A percentile compares a stretch with the other conserved stretches of the same genome.
Evolutionary conservation across 2,888 invertebrate genomes (phyloP).

Genomic region (Tetanocera ferruginea): DNA sequence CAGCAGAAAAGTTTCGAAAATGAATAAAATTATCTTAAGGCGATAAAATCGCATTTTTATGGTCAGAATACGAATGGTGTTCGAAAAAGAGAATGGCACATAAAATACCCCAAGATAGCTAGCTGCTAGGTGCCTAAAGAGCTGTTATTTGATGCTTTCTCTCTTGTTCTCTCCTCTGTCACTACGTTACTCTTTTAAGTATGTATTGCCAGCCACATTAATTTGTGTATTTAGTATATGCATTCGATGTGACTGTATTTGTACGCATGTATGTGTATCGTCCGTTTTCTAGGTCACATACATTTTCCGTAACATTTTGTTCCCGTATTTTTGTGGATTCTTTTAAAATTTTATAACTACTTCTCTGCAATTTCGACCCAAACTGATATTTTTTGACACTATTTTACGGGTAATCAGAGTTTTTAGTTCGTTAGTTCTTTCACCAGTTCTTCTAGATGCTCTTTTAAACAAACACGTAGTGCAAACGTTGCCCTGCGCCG

Average conservation of each 20-base stretch:
- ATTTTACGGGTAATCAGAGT: background rate
- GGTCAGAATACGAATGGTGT: too few relatives aligned
- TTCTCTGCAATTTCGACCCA: background rate
- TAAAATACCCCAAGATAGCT: too few relatives aligned
- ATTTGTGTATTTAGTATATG: slow-evolving; percentile 4
- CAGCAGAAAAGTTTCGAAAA: too few relatives aligned
- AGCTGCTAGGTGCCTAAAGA: too few relatives aligned
- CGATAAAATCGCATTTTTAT: too few relatives aligned
- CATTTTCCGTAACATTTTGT: background rate
- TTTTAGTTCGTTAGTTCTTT: background rate
- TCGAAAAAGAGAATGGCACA: too few relatives aligned
- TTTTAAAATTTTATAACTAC: background rate
- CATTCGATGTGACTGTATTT: slow-evolving; percentile 5
- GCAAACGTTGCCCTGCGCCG: slow-evolving; percentile 8
- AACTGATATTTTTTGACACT: background rate
- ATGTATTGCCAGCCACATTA: background rate
- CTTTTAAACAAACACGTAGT: background rate
- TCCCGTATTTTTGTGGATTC: slow-evolving; percentile 1
- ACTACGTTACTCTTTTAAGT: too few relatives aligned
- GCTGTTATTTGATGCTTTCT: too few relatives aligned
- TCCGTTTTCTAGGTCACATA: slow-evolving; percentile 17
- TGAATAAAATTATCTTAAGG: too few relatives aligned
- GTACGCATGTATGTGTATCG: slow-evolving; percentile 5
- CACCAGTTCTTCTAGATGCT: background rate
- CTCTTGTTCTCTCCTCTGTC: too few relatives aligned